A percentile compares a stretch with the other conserved stretches of the same genome.
Conservation (phyloP, 2,888 invertebrate genomes). For the Pammene aurita region DNA sequence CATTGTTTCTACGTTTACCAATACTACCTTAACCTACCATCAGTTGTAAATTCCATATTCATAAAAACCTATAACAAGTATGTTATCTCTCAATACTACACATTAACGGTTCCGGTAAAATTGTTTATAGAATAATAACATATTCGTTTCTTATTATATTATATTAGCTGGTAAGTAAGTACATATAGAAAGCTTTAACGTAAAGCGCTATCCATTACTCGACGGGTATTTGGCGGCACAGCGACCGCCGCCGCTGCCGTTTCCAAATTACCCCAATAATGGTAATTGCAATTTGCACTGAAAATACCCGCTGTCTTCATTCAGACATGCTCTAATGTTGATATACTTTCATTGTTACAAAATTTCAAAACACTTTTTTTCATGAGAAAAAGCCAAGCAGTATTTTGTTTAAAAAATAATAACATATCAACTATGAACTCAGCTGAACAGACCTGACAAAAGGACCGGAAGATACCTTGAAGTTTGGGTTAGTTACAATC, state of each 20-base stretch:
- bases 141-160: no score
- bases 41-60: no score
- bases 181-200: slow-evolving; percentile 50
- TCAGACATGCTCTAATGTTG: slow-evolving; percentile 66
- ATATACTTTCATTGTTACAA: slow-evolving; percentile 52
- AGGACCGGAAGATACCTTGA: background rate
- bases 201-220: slow-evolving; percentile 47
- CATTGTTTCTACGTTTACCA: no score
- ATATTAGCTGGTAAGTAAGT: slow-evolving; percentile 17
- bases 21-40: no score
- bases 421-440: no score
- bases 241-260: slow-evolving; percentile 51
- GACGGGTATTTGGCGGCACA: slow-evolving; percentile 43
- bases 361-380: slow-evolving; percentile 13
- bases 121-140: no score
- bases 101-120: no score
- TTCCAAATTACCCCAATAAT: slow-evolving; percentile 75
- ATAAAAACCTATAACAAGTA: no score
- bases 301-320: slow-evolving; percentile 72
- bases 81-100: no score
- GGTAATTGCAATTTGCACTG: slow-evolving; percentile 76
- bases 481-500: background rate
- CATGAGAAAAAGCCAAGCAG: background rate
- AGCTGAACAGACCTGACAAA: no score
- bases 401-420: background rate